Evolutionary conservation across 2,797 vertebrate genomes (phyloP).

Genomic region (Streptopelia turtur): DNA sequence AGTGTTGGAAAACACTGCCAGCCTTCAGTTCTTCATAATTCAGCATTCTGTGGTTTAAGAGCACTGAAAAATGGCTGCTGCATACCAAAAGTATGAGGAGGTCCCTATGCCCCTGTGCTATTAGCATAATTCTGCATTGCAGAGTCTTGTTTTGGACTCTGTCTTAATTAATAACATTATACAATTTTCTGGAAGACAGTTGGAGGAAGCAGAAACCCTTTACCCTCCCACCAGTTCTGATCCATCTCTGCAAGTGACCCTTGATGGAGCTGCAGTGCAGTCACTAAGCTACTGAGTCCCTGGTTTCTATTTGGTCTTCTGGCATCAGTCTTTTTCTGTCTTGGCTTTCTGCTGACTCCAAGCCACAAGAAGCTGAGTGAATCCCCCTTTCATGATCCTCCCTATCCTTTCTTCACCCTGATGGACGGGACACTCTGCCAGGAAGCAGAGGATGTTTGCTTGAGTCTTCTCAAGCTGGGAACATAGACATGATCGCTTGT

Average conservation of each 20-base stretch:
- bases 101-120: not conserved
- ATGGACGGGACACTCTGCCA: not conserved
- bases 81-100: not conserved
- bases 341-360: not conserved
- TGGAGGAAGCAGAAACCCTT: not conserved
- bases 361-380: not conserved
- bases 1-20: not conserved
- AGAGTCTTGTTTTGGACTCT: not conserved
- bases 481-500: accelerated
- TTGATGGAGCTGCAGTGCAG: not conserved
- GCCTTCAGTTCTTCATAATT: not conserved
- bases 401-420: not conserved
- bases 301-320: not conserved
- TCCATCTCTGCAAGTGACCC: not conserved
- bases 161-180: not conserved
- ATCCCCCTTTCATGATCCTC: accelerated
- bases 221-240: not conserved
- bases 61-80: not conserved
- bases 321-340: not conserved
- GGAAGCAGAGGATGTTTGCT: not conserved
- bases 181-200: not conserved
- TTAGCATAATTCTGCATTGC: not conserved
- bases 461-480: not conserved
- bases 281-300: not conserved
- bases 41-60: not conserved